Base-by-base conservation (phyloP, 2,113 vertebrate species). In the Charadrius vociferus region DNA sequence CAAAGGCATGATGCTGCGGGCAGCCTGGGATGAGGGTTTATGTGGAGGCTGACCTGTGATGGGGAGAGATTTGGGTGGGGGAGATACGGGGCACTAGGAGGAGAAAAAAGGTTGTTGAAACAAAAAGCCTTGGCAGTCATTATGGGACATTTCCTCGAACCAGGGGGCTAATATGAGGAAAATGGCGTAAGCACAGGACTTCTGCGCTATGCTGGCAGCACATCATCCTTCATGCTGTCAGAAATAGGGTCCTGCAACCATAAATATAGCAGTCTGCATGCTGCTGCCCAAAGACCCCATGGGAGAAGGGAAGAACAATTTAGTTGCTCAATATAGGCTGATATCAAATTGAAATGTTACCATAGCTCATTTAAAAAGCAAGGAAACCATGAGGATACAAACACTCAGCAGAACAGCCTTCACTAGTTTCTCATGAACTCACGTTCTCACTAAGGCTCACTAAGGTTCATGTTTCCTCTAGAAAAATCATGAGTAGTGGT, bases 61-160 rank as follows among this genome's bases (percentile, higher is more conserved):
- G 12, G 37, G 21, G 34, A 47, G 50, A 66, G 17, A 11, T 70
- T 36, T 70, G 47, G 63, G 37, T 3, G 2, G 23, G 21, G 39
- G 58, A 37, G 18, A 49, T 13, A 30, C 6, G 34, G 14, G 34
- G 24, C 59, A 63, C 34, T 30, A 27, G 41, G 15, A 63, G 3
- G 2, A 86, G 55, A 53, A 93, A 86, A 91, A 65, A 43, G 36
- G 39, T 3, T 91, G 78, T 75, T 75, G 78, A 85, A 96, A 92
- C 29, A 41, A 67, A 81, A 71, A 21, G 49, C 22, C 23, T 50
- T 24, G 22, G 47, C 47, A 82, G 56, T 19, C 49, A 52, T 7
- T 20, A 43, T 1, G 30, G 53, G 34, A 39, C 34, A 22, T 65
- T 50, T 73, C 67, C 58, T 62, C 2, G 41, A 70, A 58, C 9